These are phyloP conservation scores for Zele albiditarsus DNA, from an alignment of 2,888 invertebrate genomes.

Conservation along the genomic window DNA sequence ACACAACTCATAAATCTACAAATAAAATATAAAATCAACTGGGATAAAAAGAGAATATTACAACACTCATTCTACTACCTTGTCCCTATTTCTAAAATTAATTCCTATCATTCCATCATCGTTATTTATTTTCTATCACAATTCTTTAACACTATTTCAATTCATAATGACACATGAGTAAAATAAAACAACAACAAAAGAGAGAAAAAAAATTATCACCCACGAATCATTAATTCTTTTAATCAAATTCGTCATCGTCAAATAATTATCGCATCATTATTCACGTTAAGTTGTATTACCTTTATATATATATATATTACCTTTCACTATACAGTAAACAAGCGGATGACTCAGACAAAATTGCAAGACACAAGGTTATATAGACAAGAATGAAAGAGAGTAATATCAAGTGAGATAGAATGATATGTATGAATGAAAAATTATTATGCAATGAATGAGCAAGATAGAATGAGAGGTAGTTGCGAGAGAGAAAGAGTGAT, in stretches of 20 bases:
- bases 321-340: background rate
- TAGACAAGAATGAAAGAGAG: slow-evolving; percentile 11
- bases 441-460: slow-evolving; percentile 49
- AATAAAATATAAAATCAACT: background rate
- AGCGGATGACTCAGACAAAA: slow-evolving; percentile 32
- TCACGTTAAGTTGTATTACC: background rate
- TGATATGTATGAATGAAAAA: slow-evolving; percentile 51
- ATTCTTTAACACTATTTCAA: background rate
- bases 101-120: background rate
- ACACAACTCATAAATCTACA: background rate
- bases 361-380: slow-evolving; percentile 25
- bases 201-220: background rate
- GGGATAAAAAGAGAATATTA: background rate
- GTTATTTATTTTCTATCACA: background rate
- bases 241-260: slow-evolving; percentile 13
- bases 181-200: background rate
- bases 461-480: background rate
- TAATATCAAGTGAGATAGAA: slow-evolving; percentile 18
- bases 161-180: background rate
- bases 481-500: slow-evolving; percentile 8
- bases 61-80: background rate
- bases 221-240: background rate
- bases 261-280: background rate
- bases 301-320: background rate
- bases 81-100: background rate